Conservation (phyloP, 2,888 invertebrate species). For the Gari tellinella region DNA sequence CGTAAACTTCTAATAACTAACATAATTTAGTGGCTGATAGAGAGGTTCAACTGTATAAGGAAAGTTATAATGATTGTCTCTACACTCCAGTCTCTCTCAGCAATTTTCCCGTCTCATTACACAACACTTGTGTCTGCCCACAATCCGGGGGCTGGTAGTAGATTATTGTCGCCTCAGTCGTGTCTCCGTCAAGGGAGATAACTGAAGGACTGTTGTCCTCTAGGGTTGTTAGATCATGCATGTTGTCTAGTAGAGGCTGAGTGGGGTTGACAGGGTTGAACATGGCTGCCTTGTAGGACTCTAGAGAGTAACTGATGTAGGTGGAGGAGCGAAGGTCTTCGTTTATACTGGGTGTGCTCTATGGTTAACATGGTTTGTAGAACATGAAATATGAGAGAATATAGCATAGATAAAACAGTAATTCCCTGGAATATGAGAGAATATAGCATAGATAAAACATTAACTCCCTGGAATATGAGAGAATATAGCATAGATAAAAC, state of each 20-base stretch:
- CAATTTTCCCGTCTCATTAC: conserved; percentile 23
- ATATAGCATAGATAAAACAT: too few relatives aligned
- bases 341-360: background rate
- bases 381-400: background rate
- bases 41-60: too few relatives aligned
- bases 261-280: conserved; percentile 43
- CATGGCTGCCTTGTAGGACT: conserved; percentile 58
- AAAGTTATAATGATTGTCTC: too few relatives aligned
- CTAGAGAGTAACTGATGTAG: conserved; percentile 18
- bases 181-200: conserved; percentile 50
- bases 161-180: conserved; percentile 22
- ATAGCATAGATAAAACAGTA: too few relatives aligned
- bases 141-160: conserved; percentile 52
- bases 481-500: too few relatives aligned
- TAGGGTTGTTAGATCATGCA: conserved; percentile 42
- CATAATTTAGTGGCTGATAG: too few relatives aligned
- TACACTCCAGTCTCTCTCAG: conserved; percentile 53
- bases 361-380: too few relatives aligned
- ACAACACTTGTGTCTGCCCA: conserved; percentile 38
- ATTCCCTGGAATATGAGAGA: too few relatives aligned
- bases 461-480: too few relatives aligned
- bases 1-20: too few relatives aligned
- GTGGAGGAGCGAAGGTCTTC: conserved; percentile 3
- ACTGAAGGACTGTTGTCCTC: conserved; percentile 48
- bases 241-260: conserved; percentile 40